phyloP scores from a whole-genome alignment of 2,113 vertebrate species.

The Piaya cayana region DNA sequence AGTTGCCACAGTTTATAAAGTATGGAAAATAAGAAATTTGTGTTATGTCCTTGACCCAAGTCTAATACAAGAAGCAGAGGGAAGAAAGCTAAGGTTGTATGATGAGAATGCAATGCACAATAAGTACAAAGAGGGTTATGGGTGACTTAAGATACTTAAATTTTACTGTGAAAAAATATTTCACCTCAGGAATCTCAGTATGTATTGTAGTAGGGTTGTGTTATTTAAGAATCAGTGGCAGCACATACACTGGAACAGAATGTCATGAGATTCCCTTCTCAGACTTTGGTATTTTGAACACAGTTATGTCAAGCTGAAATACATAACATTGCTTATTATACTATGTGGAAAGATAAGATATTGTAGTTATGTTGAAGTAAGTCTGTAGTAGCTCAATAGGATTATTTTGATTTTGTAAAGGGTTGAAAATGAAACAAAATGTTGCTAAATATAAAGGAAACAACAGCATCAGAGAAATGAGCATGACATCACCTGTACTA shows the following conservation, averaged over 20 bases:
- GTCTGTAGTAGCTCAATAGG: not conserved
- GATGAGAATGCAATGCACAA: not conserved
- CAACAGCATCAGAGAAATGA: not conserved
- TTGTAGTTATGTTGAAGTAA: not conserved
- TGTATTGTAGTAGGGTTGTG: rapidly evolving
- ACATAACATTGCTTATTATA: rapidly evolving
- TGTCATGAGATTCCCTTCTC: not conserved
- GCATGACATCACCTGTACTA: not conserved
- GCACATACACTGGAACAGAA: not conserved
- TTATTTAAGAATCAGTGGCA: not conserved
- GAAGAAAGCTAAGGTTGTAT: not conserved
- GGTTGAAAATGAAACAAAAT: not conserved
- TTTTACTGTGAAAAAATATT: not conserved
- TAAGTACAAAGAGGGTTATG: not conserved
- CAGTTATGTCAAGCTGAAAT: not conserved
- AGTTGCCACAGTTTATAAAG: not conserved
- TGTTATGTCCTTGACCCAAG: not conserved
- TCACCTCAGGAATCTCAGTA: not conserved
- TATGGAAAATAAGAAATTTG: not conserved
- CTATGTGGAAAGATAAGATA: not conserved
- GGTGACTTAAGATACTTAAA: rapidly evolving
- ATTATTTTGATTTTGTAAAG: not conserved
- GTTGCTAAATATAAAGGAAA: not conserved
- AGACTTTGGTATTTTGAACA: not conserved
- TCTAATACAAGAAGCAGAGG: not conserved